Percentiles rank a stretch among this genome's conserved stretches.
phyloP scores from a whole-genome alignment of 2,113 vertebrate species.

The Loxodonta africana region DNA sequence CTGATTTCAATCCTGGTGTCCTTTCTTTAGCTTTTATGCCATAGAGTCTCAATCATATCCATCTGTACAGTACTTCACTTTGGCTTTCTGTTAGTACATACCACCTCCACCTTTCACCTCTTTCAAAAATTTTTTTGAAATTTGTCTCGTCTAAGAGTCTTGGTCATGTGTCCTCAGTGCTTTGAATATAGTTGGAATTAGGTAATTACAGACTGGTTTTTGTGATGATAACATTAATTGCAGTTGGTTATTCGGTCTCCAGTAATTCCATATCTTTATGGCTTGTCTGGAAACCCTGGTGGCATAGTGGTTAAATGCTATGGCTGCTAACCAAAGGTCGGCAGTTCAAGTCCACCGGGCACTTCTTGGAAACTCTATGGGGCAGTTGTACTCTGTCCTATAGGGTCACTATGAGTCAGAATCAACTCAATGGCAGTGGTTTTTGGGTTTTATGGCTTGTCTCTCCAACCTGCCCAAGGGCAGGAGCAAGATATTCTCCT shows the following conservation, averaged over 20 bases:
- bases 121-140: conserved; percentile 27
- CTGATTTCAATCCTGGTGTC: not conserved
- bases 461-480: not conserved
- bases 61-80: not conserved
- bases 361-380: too few species aligned
- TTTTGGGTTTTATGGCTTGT: not conserved
- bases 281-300: not conserved
- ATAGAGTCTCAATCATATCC: not conserved
- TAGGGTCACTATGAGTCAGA: too few species aligned
- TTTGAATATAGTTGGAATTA: not conserved
- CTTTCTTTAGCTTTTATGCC: not conserved
- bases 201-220: not conserved
- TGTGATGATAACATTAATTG: not conserved
- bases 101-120: not conserved
- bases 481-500: not conserved
- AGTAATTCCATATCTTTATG: conserved; percentile 34
- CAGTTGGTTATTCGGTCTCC: not conserved
- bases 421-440: too few species aligned
- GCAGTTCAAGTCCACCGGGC: too few species aligned
- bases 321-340: too few species aligned
- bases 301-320: too few species aligned
- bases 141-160: not conserved
- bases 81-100: not conserved
- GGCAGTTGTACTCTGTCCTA: too few species aligned
- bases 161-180: not conserved